Base-by-base conservation (phyloP, 2,113 vertebrate species). In the Dascyllus trimaculatus region DNA sequence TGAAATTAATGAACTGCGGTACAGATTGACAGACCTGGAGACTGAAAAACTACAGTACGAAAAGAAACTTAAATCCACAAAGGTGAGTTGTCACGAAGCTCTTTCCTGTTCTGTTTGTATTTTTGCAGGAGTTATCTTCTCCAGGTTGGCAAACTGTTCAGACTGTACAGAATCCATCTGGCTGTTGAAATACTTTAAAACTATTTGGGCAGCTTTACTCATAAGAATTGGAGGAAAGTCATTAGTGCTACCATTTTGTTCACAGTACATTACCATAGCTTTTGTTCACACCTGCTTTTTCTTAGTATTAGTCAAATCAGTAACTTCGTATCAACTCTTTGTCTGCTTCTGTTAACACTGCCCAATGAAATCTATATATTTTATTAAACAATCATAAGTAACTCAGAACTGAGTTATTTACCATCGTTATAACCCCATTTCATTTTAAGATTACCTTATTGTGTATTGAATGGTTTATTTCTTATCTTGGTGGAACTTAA, bases 51-150 rank as follows among this genome's bases (percentile, higher is more conserved):
- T 96, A 49, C 98, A 98, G 74, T 97, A 97, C 56, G 98, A 99
- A 88, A 99, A 97, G 92, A 99, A 99, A 76, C 93, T 98, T 26
- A 98, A 97, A 88, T 96, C 96, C 0, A 97, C 97, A 76, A 99
- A 99, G 95, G 98, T 98, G 92, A 95, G 96, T 94, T 51, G 15
- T 69, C 6, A 15, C 1, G 11, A 29, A 4, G 8, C 17, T 10
- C 9, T 56, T 11, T 68, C 2, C 3, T 65, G 6, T 3, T n/a
- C 29, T 66, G 14, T 18, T 66, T 22, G 21, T 56, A 10, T n/a
- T 0, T 62, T 17, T 67, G 13, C 46, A 5, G 17, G 10, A 35
- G 21, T 2, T 19, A n/a, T 62, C 22, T 11, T n/a, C 15, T 72
- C 21, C 18, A 46, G 46, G n/a, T 61, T 7, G 68, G 38, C 18